These are phyloP conservation scores for Pipistrellus kuhlii DNA, from an alignment of 2,797 vertebrate genomes.

Conservation along the genomic window DNA sequence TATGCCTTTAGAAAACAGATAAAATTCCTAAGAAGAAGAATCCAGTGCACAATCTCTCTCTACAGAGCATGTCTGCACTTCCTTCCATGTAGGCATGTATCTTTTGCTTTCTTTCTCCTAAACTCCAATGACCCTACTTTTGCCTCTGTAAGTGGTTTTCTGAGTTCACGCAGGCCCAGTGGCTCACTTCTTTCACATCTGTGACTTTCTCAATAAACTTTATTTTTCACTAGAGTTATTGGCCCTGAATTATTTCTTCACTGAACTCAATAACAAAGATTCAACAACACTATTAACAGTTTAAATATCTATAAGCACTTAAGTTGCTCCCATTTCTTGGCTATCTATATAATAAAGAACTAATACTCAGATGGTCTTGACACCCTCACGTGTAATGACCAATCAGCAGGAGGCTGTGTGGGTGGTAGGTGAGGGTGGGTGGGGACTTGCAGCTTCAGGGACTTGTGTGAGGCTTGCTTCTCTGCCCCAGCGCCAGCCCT, in stretches of 20 bases:
- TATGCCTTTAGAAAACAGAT: neutral
- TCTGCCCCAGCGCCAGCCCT: too few species aligned
- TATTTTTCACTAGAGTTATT: neutral
- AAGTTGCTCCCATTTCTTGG: neutral
- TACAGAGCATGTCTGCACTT: neutral
- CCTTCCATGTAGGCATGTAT: neutral
- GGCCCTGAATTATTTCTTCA: neutral
- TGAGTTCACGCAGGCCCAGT: neutral
- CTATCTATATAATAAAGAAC: neutral
- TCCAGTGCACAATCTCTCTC: neutral
- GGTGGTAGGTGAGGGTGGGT: rapidly evolving
- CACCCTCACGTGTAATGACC: too few species aligned
- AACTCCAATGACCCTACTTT: neutral
- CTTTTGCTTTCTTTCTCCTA: neutral
- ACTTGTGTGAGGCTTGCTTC: too few species aligned
- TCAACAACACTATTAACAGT: neutral
- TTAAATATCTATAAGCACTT: neutral
- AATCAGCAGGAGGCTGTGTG: too few species aligned
- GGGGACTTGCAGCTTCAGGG: too few species aligned
- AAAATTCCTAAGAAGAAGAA: neutral
- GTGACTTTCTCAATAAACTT: neutral
- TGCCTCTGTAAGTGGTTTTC: neutral
- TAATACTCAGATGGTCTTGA: too few species aligned
- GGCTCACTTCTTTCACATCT: neutral
- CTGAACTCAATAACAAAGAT: neutral